phyloP scores from a whole-genome alignment of 53 echinoderm and acorn worm species.

The Crossaster papposus region DNA sequence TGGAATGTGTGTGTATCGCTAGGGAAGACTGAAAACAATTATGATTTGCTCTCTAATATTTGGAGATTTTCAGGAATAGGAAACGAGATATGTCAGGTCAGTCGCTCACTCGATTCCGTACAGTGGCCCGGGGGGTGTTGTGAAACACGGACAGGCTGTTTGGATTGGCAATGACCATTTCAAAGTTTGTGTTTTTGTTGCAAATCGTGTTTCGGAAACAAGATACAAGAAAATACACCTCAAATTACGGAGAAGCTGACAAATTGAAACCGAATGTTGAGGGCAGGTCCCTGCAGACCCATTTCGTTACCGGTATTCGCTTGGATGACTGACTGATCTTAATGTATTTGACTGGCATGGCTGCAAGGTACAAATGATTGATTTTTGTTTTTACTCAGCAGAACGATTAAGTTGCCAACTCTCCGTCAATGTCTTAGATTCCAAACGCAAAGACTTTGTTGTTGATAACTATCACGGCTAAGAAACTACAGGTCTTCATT shows the following conservation, averaged over 20 bases:
- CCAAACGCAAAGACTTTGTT: neutral
- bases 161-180: slow-evolving; percentile 21
- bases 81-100: neutral
- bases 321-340: neutral
- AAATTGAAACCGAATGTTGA: slow-evolving; percentile 7
- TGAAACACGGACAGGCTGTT: slow-evolving; percentile 12
- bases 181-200: slow-evolving; percentile 21
- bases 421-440: neutral
- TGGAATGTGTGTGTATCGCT: neutral
- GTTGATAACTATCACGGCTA: too few species aligned
- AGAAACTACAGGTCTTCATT: too few species aligned
- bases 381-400: neutral
- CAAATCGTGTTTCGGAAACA: slow-evolving; percentile 1
- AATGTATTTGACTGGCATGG: neutral
- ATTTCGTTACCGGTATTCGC: neutral
- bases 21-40: neutral
- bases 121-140: slow-evolving; percentile 7
- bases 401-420: neutral
- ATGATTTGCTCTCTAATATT: slow-evolving; percentile 8
- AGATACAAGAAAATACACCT: neutral
- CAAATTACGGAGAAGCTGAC: neutral
- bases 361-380: neutral
- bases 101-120: neutral
- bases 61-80: neutral
- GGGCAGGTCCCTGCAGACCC: neutral